Base-by-base conservation (phyloP, 2,113 vertebrate species). In the Corythoichthys intestinalis region DNA sequence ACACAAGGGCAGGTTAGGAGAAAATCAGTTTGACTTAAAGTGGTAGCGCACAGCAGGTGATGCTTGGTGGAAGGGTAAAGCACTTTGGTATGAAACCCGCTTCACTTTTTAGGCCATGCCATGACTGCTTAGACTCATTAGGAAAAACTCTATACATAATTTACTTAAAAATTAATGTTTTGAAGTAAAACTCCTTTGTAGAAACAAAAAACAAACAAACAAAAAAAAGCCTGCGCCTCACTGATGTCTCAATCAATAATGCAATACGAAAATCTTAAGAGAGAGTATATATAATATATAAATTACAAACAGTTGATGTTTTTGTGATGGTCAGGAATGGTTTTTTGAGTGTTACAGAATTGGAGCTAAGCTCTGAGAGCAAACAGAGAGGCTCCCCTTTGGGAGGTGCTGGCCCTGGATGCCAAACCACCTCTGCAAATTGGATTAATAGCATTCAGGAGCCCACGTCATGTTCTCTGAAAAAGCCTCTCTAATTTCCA, bases 361-460 rank as follows among this genome's bases (percentile, higher is more conserved):
- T 57, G 60, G 68, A 84, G 88, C 86, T 81, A 85, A 83, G 78
- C 78, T 54, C 53, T 12, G 66, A 75, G 82, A 70, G 67, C 85
- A 86, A 90, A 87, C 80, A 77, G 83, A 87, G 85, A 85, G 20
- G 59, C 66, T 13, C 28, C 75, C 84, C 83, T 75, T 48, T 0
- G 77, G 81, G 82, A 79, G 11, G 67, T 28, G 20, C 20, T 28
- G 20, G 44, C 66, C 76, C 83, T 83, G 77, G 76, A 88, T 83
- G 78, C 78, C 67, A 70, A 82, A 80, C 82, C 81, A 79, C 83
- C 85, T 81, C 82, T 69, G 57, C 78, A 84, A 71, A 85, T 85
- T 85, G 83, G 81, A 89, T 89, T 86, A 86, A 89, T 87, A 85
- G 88, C 86, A 83, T 37, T 34, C 34, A 10, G 53, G 11, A 9